phyloP scores from a whole-genome alignment of 2,888 invertebrate species.

The Unio delphinus region DNA sequence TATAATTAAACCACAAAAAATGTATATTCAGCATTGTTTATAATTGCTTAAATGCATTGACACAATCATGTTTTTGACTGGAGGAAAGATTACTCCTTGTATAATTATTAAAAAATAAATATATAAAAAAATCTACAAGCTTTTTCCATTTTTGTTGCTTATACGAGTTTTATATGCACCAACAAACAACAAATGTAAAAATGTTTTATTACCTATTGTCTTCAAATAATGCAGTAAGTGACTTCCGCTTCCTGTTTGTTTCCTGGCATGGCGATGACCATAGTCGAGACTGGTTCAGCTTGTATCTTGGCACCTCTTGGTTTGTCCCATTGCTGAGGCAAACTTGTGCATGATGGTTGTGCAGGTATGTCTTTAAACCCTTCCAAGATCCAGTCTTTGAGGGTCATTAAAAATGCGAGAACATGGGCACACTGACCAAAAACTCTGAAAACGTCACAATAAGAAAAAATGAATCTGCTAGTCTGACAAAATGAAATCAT shows the following conservation, averaged over 20 bases:
- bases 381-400: conserved; percentile 8
- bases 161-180: no score
- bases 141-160: no score
- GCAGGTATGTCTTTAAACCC: conserved; percentile 7
- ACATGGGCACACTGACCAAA: conserved; percentile 15
- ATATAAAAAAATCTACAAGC: no score
- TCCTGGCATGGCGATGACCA: conserved; percentile 12
- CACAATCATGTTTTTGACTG: no score
- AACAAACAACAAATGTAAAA: neutral
- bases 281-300: conserved; percentile 18
- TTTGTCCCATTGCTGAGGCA: conserved; percentile 9
- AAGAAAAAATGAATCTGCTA: no score
- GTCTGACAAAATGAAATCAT: no score
- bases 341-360: conserved; percentile 2
- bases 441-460: no score
- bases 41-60: no score
- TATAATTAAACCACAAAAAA: no score
- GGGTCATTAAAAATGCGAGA: neutral
- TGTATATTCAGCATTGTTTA: no score
- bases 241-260: conserved; percentile 14
- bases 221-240: conserved; percentile 8
- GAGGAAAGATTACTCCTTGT: no score
- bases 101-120: no score
- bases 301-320: conserved; percentile 2
- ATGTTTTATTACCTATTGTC: conserved; percentile 14